phyloP scores from a whole-genome alignment of 2,797 vertebrate species.

The Leptatherina wallacei region DNA sequence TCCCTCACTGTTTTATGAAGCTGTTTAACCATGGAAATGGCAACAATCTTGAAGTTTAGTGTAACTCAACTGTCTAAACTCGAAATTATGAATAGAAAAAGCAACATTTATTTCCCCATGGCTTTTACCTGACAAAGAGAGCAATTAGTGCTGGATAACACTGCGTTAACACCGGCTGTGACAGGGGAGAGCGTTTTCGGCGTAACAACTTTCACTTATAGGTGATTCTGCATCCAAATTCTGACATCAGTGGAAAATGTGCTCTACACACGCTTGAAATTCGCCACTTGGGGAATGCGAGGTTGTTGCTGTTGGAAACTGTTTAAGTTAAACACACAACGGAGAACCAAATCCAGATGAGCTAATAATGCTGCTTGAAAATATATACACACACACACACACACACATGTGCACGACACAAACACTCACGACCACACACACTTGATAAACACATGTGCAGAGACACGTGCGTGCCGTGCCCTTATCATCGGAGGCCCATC shows the following conservation, averaged over 20 bases:
- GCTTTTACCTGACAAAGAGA: slow-evolving; percentile 42
- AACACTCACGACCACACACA: slow-evolving; percentile 23
- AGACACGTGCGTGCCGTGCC: slow-evolving; percentile 19
- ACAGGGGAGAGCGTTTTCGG: slow-evolving; percentile 26
- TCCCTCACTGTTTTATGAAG: slow-evolving; percentile 37
- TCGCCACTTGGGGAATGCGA: slow-evolving; percentile 52
- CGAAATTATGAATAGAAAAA: slow-evolving; percentile 55
- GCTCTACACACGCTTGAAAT: slow-evolving; percentile 36
- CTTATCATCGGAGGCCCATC: slow-evolving; percentile 53
- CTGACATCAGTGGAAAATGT: slow-evolving; percentile 76
- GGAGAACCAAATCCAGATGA: slow-evolving; percentile 52
- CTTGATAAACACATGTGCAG: slow-evolving; percentile 7
- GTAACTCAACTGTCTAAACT: slow-evolving; percentile 51
- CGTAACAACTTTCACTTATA: slow-evolving; percentile 53
- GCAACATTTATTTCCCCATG: slow-evolving; percentile 50
- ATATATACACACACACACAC: slow-evolving; percentile 26
- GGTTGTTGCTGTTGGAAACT: slow-evolving; percentile 63
- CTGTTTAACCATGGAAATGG: slow-evolving; percentile 35
- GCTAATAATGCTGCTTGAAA: slow-evolving; percentile 56
- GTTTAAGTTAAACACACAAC: slow-evolving; percentile 52
- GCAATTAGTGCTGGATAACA: slow-evolving; percentile 48
- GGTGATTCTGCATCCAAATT: slow-evolving; percentile 53
- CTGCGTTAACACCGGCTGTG: slow-evolving; percentile 44
- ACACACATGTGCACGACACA: slow-evolving; percentile 14
- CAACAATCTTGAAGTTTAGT: slow-evolving; percentile 39